Base-by-base conservation (phyloP, 1,140 invertebrate genomes). In the Diorhabda carinulata region DNA sequence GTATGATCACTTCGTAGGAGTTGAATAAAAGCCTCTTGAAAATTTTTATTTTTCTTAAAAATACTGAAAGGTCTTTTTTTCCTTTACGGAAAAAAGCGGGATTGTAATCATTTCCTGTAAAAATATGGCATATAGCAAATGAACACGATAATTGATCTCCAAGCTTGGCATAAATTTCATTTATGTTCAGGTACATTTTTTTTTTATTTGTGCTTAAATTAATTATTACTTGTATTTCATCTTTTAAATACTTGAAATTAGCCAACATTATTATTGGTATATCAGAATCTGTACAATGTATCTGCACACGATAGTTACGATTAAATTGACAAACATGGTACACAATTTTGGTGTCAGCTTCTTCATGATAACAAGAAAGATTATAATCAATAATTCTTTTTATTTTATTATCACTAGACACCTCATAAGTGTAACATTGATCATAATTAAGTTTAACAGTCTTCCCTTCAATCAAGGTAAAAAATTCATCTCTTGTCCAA, bases 381-480 rank as follows among this genome's bases (percentile, higher is more conserved):
- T 62, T 62, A 43, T 62, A 42, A 85, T 57, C 87, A 86, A 75
- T 84, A 86, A 74, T 75, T 86, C 64, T 82, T 87, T 3, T 81
- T 86, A 61, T 79, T 87, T 63, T 81, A 82, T 56, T 86, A 87
- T 74, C 84, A 85, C 70, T 70, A n/a, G n/a, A n/a, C 84, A n/a
- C 71, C 81, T 10, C 79, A 83, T 72, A 78, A 84, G 73, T 76
- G 82, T 76, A 79, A 83, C 56, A 68, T 80, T 60, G 70, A 73
- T 5, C 4, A 61, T 58, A 58, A 61, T 68, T 74, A 56, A 69
- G 70, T 61, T 64, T 58, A 43, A 57, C 68, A 73, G 45, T 80
- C 82, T 65, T 45, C 75, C n/a, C 61, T 42, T n/a, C 3, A 5
- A 5, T 6, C 42, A 44, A 44, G 3, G 10, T 4, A 44, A 44